Conservation (phyloP, 2,113 vertebrate genomes). For the Gracilinanus agilis region DNA sequence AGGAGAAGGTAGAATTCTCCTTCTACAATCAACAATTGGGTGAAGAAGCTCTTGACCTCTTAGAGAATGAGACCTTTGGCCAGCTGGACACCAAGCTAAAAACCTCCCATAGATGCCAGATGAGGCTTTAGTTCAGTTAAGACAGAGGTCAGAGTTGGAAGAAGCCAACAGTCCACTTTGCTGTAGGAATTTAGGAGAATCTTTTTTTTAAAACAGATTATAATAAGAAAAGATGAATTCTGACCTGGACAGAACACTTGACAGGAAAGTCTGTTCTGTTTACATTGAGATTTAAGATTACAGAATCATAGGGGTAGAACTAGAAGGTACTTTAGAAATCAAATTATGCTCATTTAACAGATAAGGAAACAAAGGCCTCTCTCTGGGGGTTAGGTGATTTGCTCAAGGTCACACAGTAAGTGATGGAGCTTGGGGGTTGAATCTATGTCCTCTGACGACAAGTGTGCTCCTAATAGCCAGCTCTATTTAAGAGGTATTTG, state of each 20-base stretch:
- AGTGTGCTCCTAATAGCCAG: too few relatives aligned
- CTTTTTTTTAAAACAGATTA: neutral
- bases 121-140: neutral
- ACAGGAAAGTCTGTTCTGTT: neutral
- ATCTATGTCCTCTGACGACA: too few relatives aligned
- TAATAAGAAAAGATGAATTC: neutral
- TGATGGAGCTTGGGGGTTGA: too few relatives aligned
- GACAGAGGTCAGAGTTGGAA: neutral
- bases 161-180: neutral
- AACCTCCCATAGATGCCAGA: neutral
- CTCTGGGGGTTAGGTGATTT: too few relatives aligned
- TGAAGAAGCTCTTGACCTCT: neutral
- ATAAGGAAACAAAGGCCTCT: too few relatives aligned
- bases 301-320: neutral
- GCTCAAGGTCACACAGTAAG: too few relatives aligned
- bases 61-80: conserved; percentile 8
- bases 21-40: neutral
- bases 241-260: neutral
- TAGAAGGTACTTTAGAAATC: too few relatives aligned
- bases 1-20: neutral
- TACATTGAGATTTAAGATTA: neutral
- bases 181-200: neutral
- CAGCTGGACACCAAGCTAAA: conserved; percentile 21
- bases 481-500: too few relatives aligned
- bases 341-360: too few relatives aligned